phyloP scores from a whole-genome alignment of 2,113 vertebrate species.

The Prunella himalayana region DNA sequence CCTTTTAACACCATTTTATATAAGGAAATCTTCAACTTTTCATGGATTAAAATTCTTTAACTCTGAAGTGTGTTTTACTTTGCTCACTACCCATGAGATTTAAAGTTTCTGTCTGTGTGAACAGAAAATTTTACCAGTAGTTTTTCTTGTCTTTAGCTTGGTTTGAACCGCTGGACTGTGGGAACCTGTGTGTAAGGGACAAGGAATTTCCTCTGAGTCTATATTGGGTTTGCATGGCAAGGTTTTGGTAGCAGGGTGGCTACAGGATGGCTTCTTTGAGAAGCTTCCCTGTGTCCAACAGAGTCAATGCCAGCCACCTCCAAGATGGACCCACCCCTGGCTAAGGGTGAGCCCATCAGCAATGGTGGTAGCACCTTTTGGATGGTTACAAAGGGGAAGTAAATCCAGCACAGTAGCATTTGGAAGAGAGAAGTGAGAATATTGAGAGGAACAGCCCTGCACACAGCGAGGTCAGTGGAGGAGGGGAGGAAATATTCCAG shows the following conservation, averaged over 20 bases:
- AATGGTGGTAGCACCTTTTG: accelerated
- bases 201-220: not conserved
- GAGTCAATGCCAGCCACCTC: not conserved
- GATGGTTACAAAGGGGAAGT: not conserved
- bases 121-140: not conserved
- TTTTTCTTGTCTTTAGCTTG: not conserved
- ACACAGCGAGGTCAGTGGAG: not conserved
- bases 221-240: not conserved
- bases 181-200: accelerated
- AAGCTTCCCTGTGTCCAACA: accelerated
- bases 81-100: not conserved
- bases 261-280: not conserved
- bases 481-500: not conserved
- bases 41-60: not conserved
- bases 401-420: not conserved
- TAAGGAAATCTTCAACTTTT: not conserved
- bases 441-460: not conserved
- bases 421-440: not conserved
- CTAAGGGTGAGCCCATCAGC: not conserved
- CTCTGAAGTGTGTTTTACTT: not conserved
- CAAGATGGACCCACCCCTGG: accelerated
- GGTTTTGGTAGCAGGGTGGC: not conserved
- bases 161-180: not conserved
- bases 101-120: not conserved
- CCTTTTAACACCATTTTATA: not conserved